Base-by-base conservation (phyloP, 2,113 vertebrate genomes). In the Neotragus pygmaeus region DNA sequence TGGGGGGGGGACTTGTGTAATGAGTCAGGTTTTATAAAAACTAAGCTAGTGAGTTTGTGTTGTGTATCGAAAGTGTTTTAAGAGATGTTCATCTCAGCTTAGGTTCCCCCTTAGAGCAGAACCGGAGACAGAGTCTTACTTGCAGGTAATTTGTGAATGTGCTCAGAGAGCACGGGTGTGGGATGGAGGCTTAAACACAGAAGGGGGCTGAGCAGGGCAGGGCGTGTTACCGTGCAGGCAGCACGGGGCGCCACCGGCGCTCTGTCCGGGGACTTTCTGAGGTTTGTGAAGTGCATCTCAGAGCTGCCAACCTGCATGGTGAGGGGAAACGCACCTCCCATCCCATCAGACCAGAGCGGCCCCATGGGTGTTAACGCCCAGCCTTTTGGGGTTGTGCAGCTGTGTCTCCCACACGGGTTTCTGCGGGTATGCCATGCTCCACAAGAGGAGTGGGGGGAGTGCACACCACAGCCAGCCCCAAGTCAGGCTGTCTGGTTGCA, bases 241-340 rank as follows among this genome's bases (percentile, higher is more conserved):
- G 9, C 19, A 12, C 8, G 28, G 0, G 17, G 15, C 16, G 17
- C 6, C 2, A 1, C 19, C 12, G 6, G 14, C 2, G 15, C 19
- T 60, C 27, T 15, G 4, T 25, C 55, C 17, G 0, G 62, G 77
- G 10, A 3, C 58, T 39, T 66, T 27, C 27, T 0, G 75, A 81
- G 60, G 16, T 15, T 25, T 11, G 0, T 3, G 23, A 78, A 33
- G 4, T 49, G 53, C 2, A 1, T n/a, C 70, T 70, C 10, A 36
- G 92, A 55, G 30, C 55, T 45, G 49, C 64, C 81, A 27, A 27
- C 13, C 55, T 62, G 17, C 5, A 2, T 19, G 73, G 43, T 12
- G 39, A 64, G 19, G 51, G 28, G 16, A 15, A 51, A 28, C 13
- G 11, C 19, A 0, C 15, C 17, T 45, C 33, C 51, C 27, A 8